Percentiles rank a stretch among this genome's conserved stretches.
Evolutionary conservation across 2,888 invertebrate genomes (phyloP).

Genomic region (Nymphalis urticae): DNA sequence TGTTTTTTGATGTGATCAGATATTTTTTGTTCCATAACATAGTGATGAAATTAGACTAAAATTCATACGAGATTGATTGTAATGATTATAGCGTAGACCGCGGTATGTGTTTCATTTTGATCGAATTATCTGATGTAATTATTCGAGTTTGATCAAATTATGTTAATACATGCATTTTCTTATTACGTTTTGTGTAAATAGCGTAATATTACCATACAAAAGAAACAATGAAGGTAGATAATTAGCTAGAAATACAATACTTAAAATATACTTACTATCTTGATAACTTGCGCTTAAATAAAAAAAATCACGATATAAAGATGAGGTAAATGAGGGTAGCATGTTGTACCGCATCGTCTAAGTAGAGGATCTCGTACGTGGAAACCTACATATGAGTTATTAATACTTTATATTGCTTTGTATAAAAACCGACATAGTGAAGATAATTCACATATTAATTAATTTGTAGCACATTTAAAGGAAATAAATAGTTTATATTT

Average conservation of each 20-base stretch:
- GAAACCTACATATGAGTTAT: too few species aligned
- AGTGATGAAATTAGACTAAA: conserved; percentile 65
- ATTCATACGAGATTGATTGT: conserved; percentile 46
- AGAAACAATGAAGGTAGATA: neutral
- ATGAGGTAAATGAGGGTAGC: too few species aligned
- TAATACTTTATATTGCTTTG: too few species aligned
- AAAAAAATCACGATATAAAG: neutral
- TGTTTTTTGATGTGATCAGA: conserved; percentile 64
- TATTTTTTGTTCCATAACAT: conserved; percentile 51
- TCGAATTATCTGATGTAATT: conserved; percentile 34
- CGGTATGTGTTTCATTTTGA: conserved; percentile 34
- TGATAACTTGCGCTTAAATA: neutral
- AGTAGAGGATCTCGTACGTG: too few species aligned
- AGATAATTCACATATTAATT: too few species aligned
- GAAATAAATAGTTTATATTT: too few species aligned
- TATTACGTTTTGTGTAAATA: conserved; percentile 13
- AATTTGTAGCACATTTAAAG: too few species aligned
- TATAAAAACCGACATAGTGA: too few species aligned
- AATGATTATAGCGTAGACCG: conserved; percentile 43
- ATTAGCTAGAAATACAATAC: neutral
- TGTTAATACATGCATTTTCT: conserved; percentile 25
- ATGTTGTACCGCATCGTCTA: too few species aligned
- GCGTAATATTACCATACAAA: conserved; percentile 2
- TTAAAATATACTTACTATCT: neutral
- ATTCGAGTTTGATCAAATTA: conserved; percentile 33